Evolutionary conservation across 2,888 invertebrate genomes (phyloP).

Genomic region (Drosophila pseudotalamancana): DNA sequence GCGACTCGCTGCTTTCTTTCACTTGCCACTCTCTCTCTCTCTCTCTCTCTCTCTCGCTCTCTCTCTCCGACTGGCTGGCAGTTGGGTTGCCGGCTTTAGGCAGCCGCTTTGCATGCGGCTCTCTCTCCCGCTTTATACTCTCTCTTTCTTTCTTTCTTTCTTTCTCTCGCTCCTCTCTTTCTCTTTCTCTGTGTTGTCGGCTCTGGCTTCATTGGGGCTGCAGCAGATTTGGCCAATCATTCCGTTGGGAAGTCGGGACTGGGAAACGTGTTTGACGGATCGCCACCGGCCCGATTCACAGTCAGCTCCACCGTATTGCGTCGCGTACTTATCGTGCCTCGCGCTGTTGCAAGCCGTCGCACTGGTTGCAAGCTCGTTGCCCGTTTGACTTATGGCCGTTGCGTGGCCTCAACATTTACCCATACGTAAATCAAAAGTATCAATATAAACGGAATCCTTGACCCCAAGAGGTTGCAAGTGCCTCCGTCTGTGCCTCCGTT

Average conservation of each 20-base stretch:
- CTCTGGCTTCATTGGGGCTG: slow-evolving; percentile 49
- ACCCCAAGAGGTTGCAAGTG: slow-evolving; percentile 26
- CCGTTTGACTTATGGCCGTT: slow-evolving; percentile 14
- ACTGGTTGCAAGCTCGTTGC: slow-evolving; percentile 8
- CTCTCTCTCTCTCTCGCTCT: slow-evolving; percentile 6
- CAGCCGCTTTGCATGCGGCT: too few relatives aligned
- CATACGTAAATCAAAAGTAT: too few relatives aligned
- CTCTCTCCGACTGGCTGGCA: too few relatives aligned
- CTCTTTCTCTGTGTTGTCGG: slow-evolving; percentile 12
- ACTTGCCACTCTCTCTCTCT: neutral
- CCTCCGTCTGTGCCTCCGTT: neutral
- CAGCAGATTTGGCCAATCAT: slow-evolving; percentile 71
- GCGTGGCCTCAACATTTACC: neutral
- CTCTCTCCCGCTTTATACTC: neutral
- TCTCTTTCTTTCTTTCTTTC: slow-evolving; percentile 10
- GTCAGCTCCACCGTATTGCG: slow-evolving; percentile 2
- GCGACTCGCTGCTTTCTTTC: slow-evolving; percentile 34
- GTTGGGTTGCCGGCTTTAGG: too few relatives aligned
- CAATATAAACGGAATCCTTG: slow-evolving; percentile 20
- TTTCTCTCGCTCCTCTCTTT: slow-evolving; percentile 10
- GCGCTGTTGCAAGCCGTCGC: slow-evolving; percentile 41
- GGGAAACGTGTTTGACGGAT: slow-evolving; percentile 67
- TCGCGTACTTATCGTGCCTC: slow-evolving; percentile 1
- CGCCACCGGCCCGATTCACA: slow-evolving; percentile 16
- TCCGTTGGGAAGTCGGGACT: slow-evolving; percentile 71